Evolutionary conservation across 2,113 vertebrate genomes (phyloP), one percentile per base, ranked within the genome.

Genomic region (Elephas maximus): DNA sequence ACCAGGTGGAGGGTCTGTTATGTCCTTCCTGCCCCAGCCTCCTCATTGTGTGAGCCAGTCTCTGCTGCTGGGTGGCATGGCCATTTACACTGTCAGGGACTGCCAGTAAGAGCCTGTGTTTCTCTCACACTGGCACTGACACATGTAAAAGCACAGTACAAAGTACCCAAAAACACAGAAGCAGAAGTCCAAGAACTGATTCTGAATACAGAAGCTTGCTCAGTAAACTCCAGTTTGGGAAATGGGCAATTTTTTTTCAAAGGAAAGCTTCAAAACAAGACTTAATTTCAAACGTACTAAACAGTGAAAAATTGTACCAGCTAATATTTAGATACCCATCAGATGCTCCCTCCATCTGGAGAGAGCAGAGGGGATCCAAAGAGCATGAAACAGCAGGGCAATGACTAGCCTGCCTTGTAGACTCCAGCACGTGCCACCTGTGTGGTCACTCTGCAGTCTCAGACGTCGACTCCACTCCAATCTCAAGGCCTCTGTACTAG

Each of bases 181-280:
- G 63, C 2, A 4, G 1, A 81, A 57, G 53, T 62, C 20, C 24
- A 83, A 89, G 60, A 69, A 77, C 69, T 89, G 92, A 93, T 57
- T 37, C 45, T 28, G 30, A 86, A 48, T 53, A n/a, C 21, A 24
- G 15, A 20, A 94, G 21, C 26, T 37, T 51, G 73, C 71, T 17
- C n/a, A 33, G 18, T 51, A 9, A 53, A 74, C 57, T 80, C 41
- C 21, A 44, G 24, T 91, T 76, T 48, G 44, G 21, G 30, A 93
- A 53, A 91, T 7, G 5, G 67, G 57, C 30, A 33, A 5, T 21
- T 73, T 90, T 67, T 94, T 84, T 4, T 65, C 37, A 23, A 94
- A 91, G 48, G 28, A 80, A 15, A 28, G 26, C 85, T 91, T 94
- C 28, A 74, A 86, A 86, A 76, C 33, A 53, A 85, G 74, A 62